These are phyloP conservation scores for Patella pellucida DNA, from an alignment of 2,888 invertebrate genomes.

Conservation along the genomic window DNA sequence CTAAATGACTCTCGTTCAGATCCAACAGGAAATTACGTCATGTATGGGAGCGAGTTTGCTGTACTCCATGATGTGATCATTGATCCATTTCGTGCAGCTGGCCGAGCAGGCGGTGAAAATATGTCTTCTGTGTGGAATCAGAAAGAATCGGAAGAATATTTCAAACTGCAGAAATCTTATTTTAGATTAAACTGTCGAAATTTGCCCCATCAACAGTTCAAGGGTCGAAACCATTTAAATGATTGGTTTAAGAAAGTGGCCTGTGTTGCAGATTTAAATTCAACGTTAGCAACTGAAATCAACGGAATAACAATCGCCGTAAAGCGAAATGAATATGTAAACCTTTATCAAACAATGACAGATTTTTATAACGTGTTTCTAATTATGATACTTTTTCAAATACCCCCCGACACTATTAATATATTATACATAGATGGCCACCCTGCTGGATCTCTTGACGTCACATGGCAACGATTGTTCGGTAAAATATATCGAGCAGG, in stretches of 20 bases:
- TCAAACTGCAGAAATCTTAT: slow-evolving; percentile 41
- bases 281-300: neutral
- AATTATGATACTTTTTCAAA: slow-evolving; percentile 46
- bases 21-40: slow-evolving; percentile 35
- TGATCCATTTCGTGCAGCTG: slow-evolving; percentile 35
- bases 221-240: slow-evolving; percentile 38
- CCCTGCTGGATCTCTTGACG: slow-evolving; percentile 62
- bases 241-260: slow-evolving; percentile 33
- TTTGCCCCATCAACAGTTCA: slow-evolving; percentile 30
- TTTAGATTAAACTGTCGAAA: slow-evolving; percentile 47
- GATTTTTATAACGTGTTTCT: slow-evolving; percentile 64
- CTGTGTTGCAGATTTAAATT: neutral
- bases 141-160: slow-evolving; percentile 48
- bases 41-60: slow-evolving; percentile 39
- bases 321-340: slow-evolving; percentile 62
- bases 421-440: slow-evolving; percentile 66
- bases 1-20: neutral
- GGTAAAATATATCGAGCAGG: slow-evolving; percentile 52
- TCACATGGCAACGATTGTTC: slow-evolving; percentile 63
- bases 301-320: slow-evolving; percentile 51
- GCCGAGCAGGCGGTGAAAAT: slow-evolving; percentile 47
- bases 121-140: slow-evolving; percentile 50
- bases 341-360: slow-evolving; percentile 64
- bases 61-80: slow-evolving; percentile 36
- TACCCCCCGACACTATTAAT: slow-evolving; percentile 46